These are phyloP conservation scores for Aphidius gifuensis DNA, from an alignment of 1,140 invertebrate genomes.

Conservation along the genomic window DNA sequence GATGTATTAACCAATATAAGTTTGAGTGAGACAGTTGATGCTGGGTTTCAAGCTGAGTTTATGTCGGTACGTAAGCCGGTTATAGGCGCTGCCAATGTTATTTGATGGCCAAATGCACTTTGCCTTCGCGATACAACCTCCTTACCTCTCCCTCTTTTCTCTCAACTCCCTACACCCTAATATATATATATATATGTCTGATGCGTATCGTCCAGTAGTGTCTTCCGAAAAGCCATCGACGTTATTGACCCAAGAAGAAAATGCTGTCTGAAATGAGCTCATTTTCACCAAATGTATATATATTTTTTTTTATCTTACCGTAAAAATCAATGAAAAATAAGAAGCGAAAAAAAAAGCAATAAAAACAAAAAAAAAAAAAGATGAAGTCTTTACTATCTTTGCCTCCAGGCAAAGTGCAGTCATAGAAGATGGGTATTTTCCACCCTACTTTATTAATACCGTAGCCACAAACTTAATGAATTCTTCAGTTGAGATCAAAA, in stretches of 20 bases:
- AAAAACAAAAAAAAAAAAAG: constrained; percentile 32
- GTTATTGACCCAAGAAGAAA: constrained; percentile 9
- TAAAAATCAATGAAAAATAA: constrained; percentile 16
- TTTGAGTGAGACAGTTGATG: constrained; percentile 40
- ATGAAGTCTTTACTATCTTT: constrained; percentile 28
- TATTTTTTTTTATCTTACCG: not conserved
- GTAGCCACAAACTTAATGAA: constrained; percentile 44
- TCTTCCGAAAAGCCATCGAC: constrained; percentile 31
- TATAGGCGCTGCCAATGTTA: constrained; percentile 57
- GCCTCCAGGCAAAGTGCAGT: constrained; percentile 26
- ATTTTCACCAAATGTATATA: not conserved
- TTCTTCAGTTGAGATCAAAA: constrained; percentile 46
- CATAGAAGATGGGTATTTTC: constrained; percentile 36
- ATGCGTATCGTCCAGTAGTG: constrained; percentile 37
- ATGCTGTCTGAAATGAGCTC: constrained; percentile 6
- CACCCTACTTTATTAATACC: constrained; percentile 41
- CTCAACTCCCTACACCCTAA: not conserved
- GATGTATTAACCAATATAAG: constrained; percentile 17
- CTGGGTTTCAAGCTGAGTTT: constrained; percentile 46
- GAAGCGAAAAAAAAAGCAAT: constrained; percentile 28
- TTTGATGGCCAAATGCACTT: constrained; percentile 59
- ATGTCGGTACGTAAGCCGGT: constrained; percentile 54
- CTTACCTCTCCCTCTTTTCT: constrained; percentile 18
- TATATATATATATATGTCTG: constrained; percentile 27
- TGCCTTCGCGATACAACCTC: constrained; percentile 31